A percentile compares a stretch with the other conserved stretches of the same genome.
These are phyloP conservation scores for Ceyx erithaca DNA, from an alignment of 2,797 vertebrate species.

Conservation along the genomic window DNA sequence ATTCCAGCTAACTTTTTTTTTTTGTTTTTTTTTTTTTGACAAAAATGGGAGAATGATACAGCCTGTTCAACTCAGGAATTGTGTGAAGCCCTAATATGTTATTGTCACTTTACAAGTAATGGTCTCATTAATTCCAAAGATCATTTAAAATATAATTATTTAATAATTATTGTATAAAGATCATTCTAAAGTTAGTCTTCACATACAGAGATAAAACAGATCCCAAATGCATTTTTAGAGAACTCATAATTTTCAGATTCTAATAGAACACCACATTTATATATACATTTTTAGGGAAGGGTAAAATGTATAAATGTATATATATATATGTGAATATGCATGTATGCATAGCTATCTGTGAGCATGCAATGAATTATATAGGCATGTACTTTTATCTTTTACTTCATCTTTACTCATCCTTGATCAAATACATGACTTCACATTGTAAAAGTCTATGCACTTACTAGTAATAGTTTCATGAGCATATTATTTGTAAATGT, in stretches of 20 bases:
- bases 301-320: background rate
- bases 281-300: background rate
- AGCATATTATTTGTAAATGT: background rate
- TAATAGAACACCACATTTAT: accelerated
- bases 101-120: background rate
- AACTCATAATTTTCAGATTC: background rate
- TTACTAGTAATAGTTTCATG: background rate
- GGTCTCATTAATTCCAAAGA: background rate
- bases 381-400: background rate
- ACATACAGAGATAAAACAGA: background rate
- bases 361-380: background rate
- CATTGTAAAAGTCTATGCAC: background rate
- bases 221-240: background rate
- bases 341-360: background rate
- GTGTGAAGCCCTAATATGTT: background rate
- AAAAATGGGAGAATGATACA: background rate
- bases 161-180: background rate
- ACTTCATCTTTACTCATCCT: background rate
- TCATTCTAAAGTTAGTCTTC: background rate
- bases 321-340: accelerated
- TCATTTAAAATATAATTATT: background rate
- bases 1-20: slow-evolving; percentile 13
- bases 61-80: background rate
- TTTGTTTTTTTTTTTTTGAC: background rate
- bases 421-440: background rate